Evolutionary conservation across 1,140 invertebrate species (phyloP).

Genomic region (Zaprionus lachaisei): DNA sequence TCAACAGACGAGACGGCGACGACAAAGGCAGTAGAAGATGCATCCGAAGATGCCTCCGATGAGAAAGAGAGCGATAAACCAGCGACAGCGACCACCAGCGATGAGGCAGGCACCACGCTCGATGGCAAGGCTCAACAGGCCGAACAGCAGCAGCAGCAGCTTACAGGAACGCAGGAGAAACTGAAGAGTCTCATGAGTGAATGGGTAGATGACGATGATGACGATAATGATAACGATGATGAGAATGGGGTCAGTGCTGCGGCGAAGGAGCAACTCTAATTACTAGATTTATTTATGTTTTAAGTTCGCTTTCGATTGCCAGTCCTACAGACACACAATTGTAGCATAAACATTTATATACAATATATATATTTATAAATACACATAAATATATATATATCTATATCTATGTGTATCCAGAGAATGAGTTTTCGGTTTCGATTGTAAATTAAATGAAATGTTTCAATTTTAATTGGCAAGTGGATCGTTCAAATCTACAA

Average conservation of each 20-base stretch:
- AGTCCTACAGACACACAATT: slow-evolving; percentile 19
- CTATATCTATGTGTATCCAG: slow-evolving; percentile 4
- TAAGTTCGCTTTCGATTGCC: slow-evolving; percentile 60
- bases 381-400: slow-evolving; percentile 11
- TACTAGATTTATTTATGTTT: slow-evolving; percentile 82
- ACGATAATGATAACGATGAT: slow-evolving; percentile 74
- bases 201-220: slow-evolving; percentile 80
- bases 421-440: slow-evolving; percentile 62
- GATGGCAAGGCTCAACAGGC: slow-evolving; percentile 38
- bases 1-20: background rate
- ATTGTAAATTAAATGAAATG: slow-evolving; percentile 69
- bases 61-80: slow-evolving; percentile 34
- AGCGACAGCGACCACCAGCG: slow-evolving; percentile 40
- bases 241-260: slow-evolving; percentile 73
- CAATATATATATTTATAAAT: slow-evolving; percentile 5
- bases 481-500: slow-evolving; percentile 9
- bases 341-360: slow-evolving; percentile 18
- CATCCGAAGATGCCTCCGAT: background rate
- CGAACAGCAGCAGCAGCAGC: background rate
- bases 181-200: slow-evolving; percentile 82
- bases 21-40: slow-evolving; percentile 14
- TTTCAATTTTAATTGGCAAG: slow-evolving; percentile 26
- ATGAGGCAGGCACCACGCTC: slow-evolving; percentile 20
- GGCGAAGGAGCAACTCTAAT: slow-evolving; percentile 74
- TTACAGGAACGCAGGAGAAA: slow-evolving; percentile 42